phyloP scores from a whole-genome alignment of 1,140 invertebrate species.

The Eueides isabella region DNA sequence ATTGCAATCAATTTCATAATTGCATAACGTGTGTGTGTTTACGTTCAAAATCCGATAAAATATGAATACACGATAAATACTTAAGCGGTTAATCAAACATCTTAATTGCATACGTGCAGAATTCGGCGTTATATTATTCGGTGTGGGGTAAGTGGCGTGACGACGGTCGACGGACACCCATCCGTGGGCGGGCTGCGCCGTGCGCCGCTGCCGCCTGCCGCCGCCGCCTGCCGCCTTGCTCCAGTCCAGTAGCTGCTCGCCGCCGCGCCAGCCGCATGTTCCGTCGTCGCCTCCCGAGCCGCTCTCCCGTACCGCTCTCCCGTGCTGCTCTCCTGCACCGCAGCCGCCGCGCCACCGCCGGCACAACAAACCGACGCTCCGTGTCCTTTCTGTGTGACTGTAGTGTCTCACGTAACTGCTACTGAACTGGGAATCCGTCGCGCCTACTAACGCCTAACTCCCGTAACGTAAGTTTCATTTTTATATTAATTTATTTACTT shows the following conservation, averaged over 20 bases:
- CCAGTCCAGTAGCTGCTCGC: constrained; percentile 64
- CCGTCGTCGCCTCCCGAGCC: constrained; percentile 21
- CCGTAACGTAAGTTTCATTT: constrained; percentile 37
- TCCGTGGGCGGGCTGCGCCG: constrained; percentile 68
- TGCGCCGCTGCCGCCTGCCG: constrained; percentile 38
- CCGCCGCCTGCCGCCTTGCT: constrained; percentile 49
- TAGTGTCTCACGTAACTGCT: constrained; percentile 50
- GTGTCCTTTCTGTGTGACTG: constrained; percentile 47
- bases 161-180: constrained; percentile 58
- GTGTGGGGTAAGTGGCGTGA: constrained; percentile 70
- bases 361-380: constrained; percentile 64
- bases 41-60: background rate
- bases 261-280: constrained; percentile 60
- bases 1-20: background rate
- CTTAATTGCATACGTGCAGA: constrained; percentile 49
- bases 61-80: constrained; percentile 10
- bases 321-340: constrained; percentile 18
- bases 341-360: constrained; percentile 52
- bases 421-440: constrained; percentile 19
- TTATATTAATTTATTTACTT: background rate
- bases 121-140: constrained; percentile 55
- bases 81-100: constrained; percentile 29
- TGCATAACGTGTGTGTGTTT: background rate
- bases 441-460: constrained; percentile 29
- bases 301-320: constrained; percentile 31